Base-by-base conservation (phyloP, 2,888 invertebrate genomes). In the Harpagoxenus sublaevis region DNA sequence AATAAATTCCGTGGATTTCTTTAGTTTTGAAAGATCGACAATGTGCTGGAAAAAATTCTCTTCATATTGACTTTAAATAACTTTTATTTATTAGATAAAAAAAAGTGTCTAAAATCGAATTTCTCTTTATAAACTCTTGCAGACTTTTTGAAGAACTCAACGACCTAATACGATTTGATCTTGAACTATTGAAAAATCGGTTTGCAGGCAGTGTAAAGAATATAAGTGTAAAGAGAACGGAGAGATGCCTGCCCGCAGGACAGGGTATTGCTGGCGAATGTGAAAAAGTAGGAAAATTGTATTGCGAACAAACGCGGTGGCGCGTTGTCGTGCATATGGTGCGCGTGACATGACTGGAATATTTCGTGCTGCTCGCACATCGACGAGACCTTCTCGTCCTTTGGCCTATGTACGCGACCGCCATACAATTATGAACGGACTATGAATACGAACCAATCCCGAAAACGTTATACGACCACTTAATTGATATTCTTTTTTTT, bases 281-380 rank as follows among this genome's bases (percentile, higher is more conserved):
- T 28, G 87, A 84, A 85, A 88, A 89, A 85, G 45, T 82, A 65
- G 79, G 83, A 86, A 88, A 88, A 87, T 81, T 87, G 82, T 84
- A 81, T 88, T 89, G 86, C 60, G 77, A 84, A 75, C 84, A 87
- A 88, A 89, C 86, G 89, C 62, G 73, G 57, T 48, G 48, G 87
- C 63, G 81, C 84, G 84, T 89, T 88, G 88, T 86, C 86, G 87
- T 86, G 88, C 87, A 81, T 82, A 87, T 85, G 85, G 81, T 45
- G 83, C 73, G 83, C 90, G 89, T 88, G 90, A 89, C 88, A 60
- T 62, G 87, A 88, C 85, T 90, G 60, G 74, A 74, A 81, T 81
- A 81, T 81, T 74, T 48, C 53, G 75, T 18, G 70, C 53, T 55
- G 55, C 51, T 75, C 77, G 45, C 62, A 45, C 62, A 83, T 82